phyloP scores from a whole-genome alignment of 2,113 vertebrate genomes.

The Taxidea taxus region DNA sequence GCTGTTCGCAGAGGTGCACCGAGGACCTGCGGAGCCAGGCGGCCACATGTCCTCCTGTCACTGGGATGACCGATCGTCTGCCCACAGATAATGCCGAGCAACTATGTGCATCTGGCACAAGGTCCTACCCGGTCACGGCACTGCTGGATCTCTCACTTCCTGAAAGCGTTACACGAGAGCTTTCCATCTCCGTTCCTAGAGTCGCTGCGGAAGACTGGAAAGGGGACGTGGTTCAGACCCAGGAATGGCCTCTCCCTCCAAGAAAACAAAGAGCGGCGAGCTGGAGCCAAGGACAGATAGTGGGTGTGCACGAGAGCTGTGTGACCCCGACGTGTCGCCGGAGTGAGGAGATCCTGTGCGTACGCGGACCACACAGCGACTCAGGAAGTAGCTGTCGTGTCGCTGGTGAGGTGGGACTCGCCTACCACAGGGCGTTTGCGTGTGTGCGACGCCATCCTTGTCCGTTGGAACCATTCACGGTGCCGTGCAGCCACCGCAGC shows the following conservation, averaged over 20 bases:
- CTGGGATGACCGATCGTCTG: neutral
- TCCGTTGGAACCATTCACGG: neutral
- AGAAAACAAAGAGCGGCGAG: too few relatives aligned
- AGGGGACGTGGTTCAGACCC: neutral
- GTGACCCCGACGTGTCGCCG: neutral
- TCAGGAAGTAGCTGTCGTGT: neutral
- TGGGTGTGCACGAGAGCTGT: neutral
- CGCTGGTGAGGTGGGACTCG: neutral
- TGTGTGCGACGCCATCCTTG: rapidly evolving
- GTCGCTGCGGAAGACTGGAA: neutral
- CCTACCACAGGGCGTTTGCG: neutral
- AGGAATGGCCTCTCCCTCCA: neutral
- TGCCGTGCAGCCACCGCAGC: neutral
- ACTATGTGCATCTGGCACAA: neutral
- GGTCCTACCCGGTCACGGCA: neutral
- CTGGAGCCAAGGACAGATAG: neutral
- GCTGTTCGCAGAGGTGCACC: neutral
- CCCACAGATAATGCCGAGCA: neutral
- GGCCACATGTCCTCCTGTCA: neutral
- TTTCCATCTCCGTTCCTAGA: neutral
- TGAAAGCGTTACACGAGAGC: neutral
- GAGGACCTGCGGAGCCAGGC: too few relatives aligned
- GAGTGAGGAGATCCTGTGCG: neutral
- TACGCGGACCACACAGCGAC: neutral
- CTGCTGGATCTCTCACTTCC: neutral